These are phyloP conservation scores for Mellilla xanthometata DNA, from an alignment of 2,888 invertebrate genomes.

Conservation along the genomic window DNA sequence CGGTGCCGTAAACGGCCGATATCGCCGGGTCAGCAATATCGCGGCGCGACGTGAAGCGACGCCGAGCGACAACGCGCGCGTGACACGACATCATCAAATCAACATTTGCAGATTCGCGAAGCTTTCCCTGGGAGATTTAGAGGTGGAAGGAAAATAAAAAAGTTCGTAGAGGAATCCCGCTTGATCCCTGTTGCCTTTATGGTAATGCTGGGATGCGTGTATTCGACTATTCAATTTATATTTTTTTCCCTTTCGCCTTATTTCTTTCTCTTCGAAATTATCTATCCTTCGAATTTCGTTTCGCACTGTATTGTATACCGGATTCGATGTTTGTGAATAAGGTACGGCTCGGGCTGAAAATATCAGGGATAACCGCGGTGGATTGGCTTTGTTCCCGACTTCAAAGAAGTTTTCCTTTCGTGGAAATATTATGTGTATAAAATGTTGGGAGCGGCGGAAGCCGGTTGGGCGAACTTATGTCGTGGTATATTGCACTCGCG, in stretches of 20 bases:
- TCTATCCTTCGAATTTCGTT: slow-evolving; percentile 82
- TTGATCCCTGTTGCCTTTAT: slow-evolving; percentile 82
- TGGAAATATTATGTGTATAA: slow-evolving; percentile 72
- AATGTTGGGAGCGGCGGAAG: slow-evolving; percentile 50
- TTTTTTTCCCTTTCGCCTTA: slow-evolving; percentile 79
- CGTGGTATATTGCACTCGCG: slow-evolving; percentile 43
- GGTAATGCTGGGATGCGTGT: slow-evolving; percentile 82
- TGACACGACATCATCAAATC: slow-evolving; percentile 77
- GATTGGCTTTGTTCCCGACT: slow-evolving; percentile 79
- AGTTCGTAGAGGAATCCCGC: slow-evolving; percentile 80
- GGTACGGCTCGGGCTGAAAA: slow-evolving; percentile 74
- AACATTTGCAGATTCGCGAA: slow-evolving; percentile 83
- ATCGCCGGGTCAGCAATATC: slow-evolving; percentile 45
- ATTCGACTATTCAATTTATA: slow-evolving; percentile 83
- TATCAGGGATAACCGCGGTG: slow-evolving; percentile 78
- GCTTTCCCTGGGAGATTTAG: slow-evolving; percentile 81
- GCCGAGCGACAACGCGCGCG: slow-evolving; percentile 34
- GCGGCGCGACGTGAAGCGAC: slow-evolving; percentile 24
- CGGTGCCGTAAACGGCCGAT: slow-evolving; percentile 36
- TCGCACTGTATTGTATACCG: slow-evolving; percentile 80
- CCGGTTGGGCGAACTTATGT: slow-evolving; percentile 45
- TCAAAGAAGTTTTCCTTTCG: slow-evolving; percentile 75
- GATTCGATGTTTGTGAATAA: slow-evolving; percentile 81
- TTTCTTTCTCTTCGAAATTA: slow-evolving; percentile 79
- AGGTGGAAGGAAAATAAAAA: slow-evolving; percentile 83